Conservation (phyloP, 2,113 vertebrate genomes). For the Amblyornis subalaris region DNA sequence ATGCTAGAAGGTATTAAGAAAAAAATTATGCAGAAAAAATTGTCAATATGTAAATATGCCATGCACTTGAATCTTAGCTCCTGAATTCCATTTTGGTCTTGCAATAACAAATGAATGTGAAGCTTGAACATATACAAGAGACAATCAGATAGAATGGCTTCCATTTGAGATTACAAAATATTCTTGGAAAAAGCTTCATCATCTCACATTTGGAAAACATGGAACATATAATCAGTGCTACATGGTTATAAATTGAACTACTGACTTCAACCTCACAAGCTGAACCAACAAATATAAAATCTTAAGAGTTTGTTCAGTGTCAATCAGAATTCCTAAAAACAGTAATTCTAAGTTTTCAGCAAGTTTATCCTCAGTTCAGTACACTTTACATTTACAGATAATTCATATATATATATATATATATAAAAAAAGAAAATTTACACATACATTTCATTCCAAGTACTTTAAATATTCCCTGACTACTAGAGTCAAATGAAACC, state of each 20-base stretch:
- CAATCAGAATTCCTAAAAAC: not conserved
- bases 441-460: not conserved
- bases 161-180: not conserved
- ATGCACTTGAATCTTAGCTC: not conserved
- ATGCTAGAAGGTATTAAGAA: not conserved
- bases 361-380: not conserved
- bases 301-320: not conserved
- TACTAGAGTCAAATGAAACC: not conserved
- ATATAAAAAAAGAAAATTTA: not conserved
- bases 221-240: not conserved
- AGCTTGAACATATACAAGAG: not conserved
- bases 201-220: not conserved
- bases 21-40: not conserved
- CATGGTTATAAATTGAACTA: not conserved
- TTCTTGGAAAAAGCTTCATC: not conserved
- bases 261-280: not conserved
- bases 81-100: not conserved
- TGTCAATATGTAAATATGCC: rapidly evolving
- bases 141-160: not conserved
- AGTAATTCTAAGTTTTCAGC: not conserved
- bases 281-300: not conserved
- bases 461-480: not conserved
- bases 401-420: not conserved
- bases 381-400: not conserved
- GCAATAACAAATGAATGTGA: not conserved